phyloP scores from a whole-genome alignment of 2,888 invertebrate species.

The Ophraella communa region DNA sequence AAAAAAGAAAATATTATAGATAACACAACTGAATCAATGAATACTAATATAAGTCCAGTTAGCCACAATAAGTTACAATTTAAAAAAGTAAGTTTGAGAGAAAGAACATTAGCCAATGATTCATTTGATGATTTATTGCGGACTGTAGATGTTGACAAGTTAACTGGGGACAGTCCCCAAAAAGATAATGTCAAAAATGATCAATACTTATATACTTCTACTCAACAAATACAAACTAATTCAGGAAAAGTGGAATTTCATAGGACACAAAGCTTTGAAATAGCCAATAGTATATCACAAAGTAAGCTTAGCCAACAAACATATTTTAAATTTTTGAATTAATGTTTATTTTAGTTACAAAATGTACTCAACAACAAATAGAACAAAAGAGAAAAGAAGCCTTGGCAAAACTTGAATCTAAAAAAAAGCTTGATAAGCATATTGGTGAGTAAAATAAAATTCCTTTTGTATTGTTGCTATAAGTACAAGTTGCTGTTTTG shows the following conservation, averaged over 20 bases:
- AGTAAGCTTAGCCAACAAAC: background rate
- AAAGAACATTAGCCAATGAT: conserved; percentile 22
- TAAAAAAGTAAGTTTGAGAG: conserved; percentile 11
- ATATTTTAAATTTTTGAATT: background rate
- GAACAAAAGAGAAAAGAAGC: conserved; percentile 65
- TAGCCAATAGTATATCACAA: conserved; percentile 29
- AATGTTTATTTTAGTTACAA: conserved; percentile 8
- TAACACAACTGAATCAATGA: background rate
- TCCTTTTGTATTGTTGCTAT: conserved; percentile 7
- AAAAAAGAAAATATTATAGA: background rate
- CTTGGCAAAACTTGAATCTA: conserved; percentile 65
- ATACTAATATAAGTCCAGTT: background rate
- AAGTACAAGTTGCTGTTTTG: background rate
- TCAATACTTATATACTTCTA: background rate
- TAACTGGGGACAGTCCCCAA: background rate
- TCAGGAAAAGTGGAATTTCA: conserved; percentile 46
- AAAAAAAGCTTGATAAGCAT: conserved; percentile 49
- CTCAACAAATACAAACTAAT: background rate
- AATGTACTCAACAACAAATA: conserved; percentile 12
- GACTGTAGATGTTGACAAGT: conserved; percentile 17
- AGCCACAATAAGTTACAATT: conserved; percentile 6
- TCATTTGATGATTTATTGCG: conserved; percentile 27
- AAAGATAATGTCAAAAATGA: background rate
- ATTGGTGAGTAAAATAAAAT: conserved; percentile 32
- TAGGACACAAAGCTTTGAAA: conserved; percentile 51